Evolutionary conservation across 2,888 invertebrate genomes (phyloP), one percentile per base, ranked within the genome.

Genomic region (Capitulum mitella): DNA sequence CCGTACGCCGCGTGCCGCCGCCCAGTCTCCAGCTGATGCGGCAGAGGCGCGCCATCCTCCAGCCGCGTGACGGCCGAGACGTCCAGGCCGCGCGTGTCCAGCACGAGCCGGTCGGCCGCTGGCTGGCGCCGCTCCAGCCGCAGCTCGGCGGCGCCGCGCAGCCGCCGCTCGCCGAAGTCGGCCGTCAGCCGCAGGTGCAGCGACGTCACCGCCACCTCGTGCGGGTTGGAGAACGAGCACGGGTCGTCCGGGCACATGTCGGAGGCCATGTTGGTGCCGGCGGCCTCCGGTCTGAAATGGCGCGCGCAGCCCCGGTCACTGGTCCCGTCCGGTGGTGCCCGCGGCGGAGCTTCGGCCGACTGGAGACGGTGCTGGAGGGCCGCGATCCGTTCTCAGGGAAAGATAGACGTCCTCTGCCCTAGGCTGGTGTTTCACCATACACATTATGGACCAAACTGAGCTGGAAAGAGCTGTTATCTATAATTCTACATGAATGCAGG

Each of bases 211-310:
- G 89, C 85, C 40, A 90, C 90, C 81, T 89, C 85, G 84, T 92
- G 92, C 82, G 94, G 93, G 83, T 91, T 89, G 2, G 94, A 92
- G 86, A 90, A 94, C 0, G 94, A 94, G 84, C 91, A 92, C 0
- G 95, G 94, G 88, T 95, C 95, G 80, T 89, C 86, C 78, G 90
- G 61, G 29, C 61, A 61, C 32, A 32, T 61, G 61, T 54, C 16
- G 54, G 16, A 54, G 54, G n/a, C n/a, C n/a, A n/a, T n/a, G n/a
- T n/a, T n/a, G n/a, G n/a, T n/a, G n/a, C n/a, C n/a, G n/a, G n/a
- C n/a, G n/a, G n/a, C n/a, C n/a, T n/a, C n/a, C n/a, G n/a, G n/a
- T n/a, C n/a, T n/a, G n/a, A n/a, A n/a, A n/a, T n/a, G n/a, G n/a
- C n/a, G n/a, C n/a, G n/a, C n/a, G n/a, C n/a, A n/a, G n/a, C n/a